Evolutionary conservation across 2,888 invertebrate species (phyloP).

Genomic region (Diogma glabrata): DNA sequence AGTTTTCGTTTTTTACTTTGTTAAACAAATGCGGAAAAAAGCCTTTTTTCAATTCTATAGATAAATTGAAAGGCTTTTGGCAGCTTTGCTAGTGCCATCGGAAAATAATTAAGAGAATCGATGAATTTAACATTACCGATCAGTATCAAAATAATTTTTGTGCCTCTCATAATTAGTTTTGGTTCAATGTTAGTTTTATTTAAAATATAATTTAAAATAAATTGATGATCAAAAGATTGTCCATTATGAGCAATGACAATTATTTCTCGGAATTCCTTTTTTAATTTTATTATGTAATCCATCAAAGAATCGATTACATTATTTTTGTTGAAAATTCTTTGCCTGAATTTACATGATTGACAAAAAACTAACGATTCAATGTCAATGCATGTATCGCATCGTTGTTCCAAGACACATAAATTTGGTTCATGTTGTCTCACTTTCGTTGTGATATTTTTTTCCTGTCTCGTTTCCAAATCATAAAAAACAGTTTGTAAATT

Average conservation of each 20-base stretch:
- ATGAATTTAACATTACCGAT: constrained; percentile 18
- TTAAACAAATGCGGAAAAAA: constrained; percentile 19
- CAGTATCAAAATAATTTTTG: background rate
- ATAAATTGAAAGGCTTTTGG: constrained; percentile 23
- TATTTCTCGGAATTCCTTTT: background rate
- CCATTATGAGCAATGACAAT: background rate
- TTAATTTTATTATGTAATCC: background rate
- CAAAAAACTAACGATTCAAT: background rate
- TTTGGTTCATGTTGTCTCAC: constrained; percentile 12
- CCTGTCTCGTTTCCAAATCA: background rate
- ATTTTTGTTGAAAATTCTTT: background rate
- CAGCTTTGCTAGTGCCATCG: constrained; percentile 20
- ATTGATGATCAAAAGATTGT: constrained; percentile 1
- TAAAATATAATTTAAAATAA: background rate
- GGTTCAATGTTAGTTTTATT: background rate
- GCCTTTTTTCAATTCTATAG: constrained; percentile 18
- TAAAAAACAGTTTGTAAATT: no score
- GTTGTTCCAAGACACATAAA: constrained; percentile 11
- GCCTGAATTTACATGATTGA: background rate
- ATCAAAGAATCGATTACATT: background rate
- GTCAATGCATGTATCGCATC: constrained; percentile 5
- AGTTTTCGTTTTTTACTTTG: constrained; percentile 20
- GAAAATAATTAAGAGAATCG: constrained; percentile 24
- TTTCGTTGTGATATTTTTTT: background rate
- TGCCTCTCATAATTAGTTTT: background rate